Evolutionary conservation across 2,113 vertebrate species (phyloP), one percentile per base, ranked within the genome.

Genomic region (Aviceda subcristata): DNA sequence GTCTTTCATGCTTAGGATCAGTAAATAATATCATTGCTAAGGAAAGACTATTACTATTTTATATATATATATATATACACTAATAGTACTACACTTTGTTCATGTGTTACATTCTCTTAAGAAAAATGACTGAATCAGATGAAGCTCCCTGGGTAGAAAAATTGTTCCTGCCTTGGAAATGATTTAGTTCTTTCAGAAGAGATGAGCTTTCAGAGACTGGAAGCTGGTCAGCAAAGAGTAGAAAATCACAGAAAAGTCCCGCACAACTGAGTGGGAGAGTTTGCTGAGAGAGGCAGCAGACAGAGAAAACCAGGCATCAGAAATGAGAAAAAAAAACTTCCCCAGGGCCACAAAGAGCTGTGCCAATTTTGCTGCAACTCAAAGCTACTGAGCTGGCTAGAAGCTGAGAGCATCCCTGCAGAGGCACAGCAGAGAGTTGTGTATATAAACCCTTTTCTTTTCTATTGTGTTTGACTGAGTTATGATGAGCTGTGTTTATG

Each of bases 371-470:
- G 19, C 63, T 92, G 68, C 32, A 88, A 15, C 86, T 77, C 15
- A 27, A 76, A 90, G 53, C 91, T 95, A 94, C 91, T 73, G 88
- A 94, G 75, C 75, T 96, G 95, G 75, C 91, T 84, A 69, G 85
- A 80, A 94, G 50, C 59, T 93, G 67, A 94, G 75, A 92, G 67
- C 63, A 86, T 50, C 86, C 88, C 92, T 92, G 75, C 79, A 66
- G 92, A 90, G 92, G 12, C 59, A 38, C 75, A 60, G 53, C 5
- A 15, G 19, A 78, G 56, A 66, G 53, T 23, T 79, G 57, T 79
- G 57, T 23, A 32, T 24, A 83, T 80, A 90, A 95, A 75, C 10
- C 6, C 12, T 68, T 46, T 57, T n/a, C 13, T 68, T 45, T 53
- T n/a, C 71, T 48, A 29, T 89, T 89, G 39, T 86, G 34, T 82